These are phyloP conservation scores for Pachyseris speciosa DNA, from an alignment of 64 coral and sea anemone genomes.

Conservation along the genomic window DNA sequence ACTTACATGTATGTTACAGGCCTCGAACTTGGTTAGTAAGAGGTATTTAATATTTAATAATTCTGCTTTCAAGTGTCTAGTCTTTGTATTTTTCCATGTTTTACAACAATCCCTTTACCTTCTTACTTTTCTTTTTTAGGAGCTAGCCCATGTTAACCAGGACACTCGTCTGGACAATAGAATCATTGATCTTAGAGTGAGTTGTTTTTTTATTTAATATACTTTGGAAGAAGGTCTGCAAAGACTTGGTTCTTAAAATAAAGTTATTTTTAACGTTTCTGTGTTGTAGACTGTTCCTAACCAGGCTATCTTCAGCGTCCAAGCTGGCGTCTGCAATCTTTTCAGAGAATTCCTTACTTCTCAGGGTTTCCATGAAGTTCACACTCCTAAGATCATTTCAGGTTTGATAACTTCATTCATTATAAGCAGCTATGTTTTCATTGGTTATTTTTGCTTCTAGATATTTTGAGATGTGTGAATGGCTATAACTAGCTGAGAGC, in stretches of 20 bases:
- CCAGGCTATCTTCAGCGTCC: conserved; percentile 93
- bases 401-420: conserved; percentile 32
- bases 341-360: conserved; percentile 87
- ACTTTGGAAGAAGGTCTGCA: too few species aligned
- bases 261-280: too few species aligned
- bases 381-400: conserved; percentile 99
- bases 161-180: conserved; percentile 93
- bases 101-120: neutral
- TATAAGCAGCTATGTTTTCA: neutral
- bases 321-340: conserved; percentile 92
- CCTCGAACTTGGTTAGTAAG: too few species aligned
- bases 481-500: neutral
- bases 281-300: conserved; percentile 87
- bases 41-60: too few species aligned
- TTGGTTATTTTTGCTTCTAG: neutral
- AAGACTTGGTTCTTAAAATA: too few species aligned
- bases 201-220: neutral
- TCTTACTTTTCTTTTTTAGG: neutral
- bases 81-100: neutral
- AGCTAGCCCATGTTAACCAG: conserved; percentile 91
- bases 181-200: conserved; percentile 98
- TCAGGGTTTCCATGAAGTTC: conserved; percentile 91
- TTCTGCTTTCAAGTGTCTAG: too few species aligned
- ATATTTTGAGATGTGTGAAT: too few species aligned
- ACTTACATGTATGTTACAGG: too few species aligned